Base-by-base conservation (phyloP, 2,888 invertebrate genomes). In the Antitype chi region DNA sequence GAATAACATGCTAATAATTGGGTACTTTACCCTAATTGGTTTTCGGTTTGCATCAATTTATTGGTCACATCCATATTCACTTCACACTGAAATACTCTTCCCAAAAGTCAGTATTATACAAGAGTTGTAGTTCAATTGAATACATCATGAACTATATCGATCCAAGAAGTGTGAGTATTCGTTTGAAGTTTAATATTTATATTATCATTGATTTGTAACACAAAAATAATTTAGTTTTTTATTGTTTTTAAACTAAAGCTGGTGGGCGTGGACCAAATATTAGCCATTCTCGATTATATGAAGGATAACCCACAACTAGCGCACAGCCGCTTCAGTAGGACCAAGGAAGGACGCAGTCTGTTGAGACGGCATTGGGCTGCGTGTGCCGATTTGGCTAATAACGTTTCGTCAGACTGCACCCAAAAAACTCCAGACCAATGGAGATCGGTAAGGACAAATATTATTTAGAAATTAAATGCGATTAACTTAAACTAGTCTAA, bases 121-220 rank as follows among this genome's bases (percentile, higher is more conserved):
- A 78, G 53, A 75, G 28, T 78, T 69, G 52, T 53, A 68, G 25
- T 32, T 68, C 28, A 68, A 25, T 78, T 75, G 68, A 53, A 57
- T 28, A 53, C 53, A 78, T 3, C 32, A 75, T 75, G 78, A 78
- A 25, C 53, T 69, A 4, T 47, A 9, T 69, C 23, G 70, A 75
- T 17, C 78, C 78, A 23, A 68, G 78, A 78, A 78, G 32, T 78
- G 75, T 75, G 32, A 75, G 75, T 78, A 28, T 78, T 67, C 1
- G 4, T 47, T 68, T 47, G 20, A 62, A 38, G 25, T 38, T 43
- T 53, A 38, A 49, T 1, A 2, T 71, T 47, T n/a, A 43, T n/a
- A 11, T 25, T 57, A 47, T 15, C 20, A 25, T 9, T 11, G 28
- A 0, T 20, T n/a, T n/a, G 15, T 52, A n/a, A 66, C 15, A 2